phyloP scores from a whole-genome alignment of 2,797 vertebrate genomes.

The Sciurus carolinensis region DNA sequence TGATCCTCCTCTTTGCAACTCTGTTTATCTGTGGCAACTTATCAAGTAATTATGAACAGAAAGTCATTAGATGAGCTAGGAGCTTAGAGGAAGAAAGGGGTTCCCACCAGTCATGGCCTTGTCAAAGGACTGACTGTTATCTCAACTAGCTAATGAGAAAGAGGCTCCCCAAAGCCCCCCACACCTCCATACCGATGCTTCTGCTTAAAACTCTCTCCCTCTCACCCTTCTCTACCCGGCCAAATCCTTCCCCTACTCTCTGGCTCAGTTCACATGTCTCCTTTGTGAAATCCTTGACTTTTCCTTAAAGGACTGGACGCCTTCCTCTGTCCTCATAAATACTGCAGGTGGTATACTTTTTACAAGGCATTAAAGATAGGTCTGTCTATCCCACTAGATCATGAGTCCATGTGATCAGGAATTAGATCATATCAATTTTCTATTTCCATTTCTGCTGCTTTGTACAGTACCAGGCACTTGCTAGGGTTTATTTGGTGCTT shows the following conservation, averaged over 20 bases:
- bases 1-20: neutral
- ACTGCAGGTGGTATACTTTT: neutral
- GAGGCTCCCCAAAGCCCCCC: neutral
- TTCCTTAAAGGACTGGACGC: neutral
- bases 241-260: neutral
- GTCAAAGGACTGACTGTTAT: neutral
- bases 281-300: constrained; percentile 49
- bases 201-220: neutral
- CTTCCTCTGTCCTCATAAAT: neutral
- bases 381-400: neutral
- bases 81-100: neutral
- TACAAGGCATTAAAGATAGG: neutral
- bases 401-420: neutral
- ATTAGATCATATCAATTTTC: neutral
- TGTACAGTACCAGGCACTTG: neutral
- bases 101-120: neutral
- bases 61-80: neutral
- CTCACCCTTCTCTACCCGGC: neutral
- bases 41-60: neutral
- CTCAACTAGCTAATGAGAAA: neutral
- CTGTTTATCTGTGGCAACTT: neutral
- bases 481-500: neutral
- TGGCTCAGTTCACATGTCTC: neutral
- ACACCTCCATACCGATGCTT: neutral
- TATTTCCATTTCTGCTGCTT: neutral